Percentiles rank a stretch among this genome's conserved stretches.
These are phyloP conservation scores for Pangasius macronema DNA, from an alignment of 2,797 vertebrate species.

Conservation along the genomic window DNA sequence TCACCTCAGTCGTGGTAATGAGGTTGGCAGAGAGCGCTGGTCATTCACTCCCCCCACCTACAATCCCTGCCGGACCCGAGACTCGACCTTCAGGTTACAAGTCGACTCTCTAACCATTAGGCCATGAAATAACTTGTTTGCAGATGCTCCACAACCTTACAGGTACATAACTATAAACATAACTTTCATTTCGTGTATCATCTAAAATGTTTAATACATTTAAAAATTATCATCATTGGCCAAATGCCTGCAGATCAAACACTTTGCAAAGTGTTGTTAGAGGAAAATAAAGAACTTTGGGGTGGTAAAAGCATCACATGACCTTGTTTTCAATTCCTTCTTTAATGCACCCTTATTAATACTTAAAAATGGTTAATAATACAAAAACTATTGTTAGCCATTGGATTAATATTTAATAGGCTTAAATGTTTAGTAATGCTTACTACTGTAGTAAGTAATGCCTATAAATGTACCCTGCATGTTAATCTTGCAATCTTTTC, in stretches of 20 bases:
- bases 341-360: constrained; percentile 18
- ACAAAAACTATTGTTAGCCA: neutral
- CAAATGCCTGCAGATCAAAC: neutral
- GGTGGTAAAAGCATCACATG: neutral
- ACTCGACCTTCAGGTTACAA: too few relatives aligned
- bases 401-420: neutral
- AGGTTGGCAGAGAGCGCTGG: too few relatives aligned
- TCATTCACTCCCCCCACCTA: too few relatives aligned
- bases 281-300: neutral
- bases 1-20: too few relatives aligned
- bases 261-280: neutral
- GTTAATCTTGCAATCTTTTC: constrained; percentile 19
- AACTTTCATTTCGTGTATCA: neutral
- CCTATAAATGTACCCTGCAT: constrained; percentile 10
- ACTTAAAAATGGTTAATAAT: neutral
- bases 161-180: neutral
- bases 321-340: neutral
- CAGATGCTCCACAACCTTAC: neutral
- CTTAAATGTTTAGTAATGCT: neutral
- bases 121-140: neutral
- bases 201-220: neutral
- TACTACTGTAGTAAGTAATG: neutral
- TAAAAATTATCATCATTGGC: neutral
- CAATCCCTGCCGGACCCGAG: too few relatives aligned
- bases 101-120: too few relatives aligned